Conservation (phyloP, 2,797 vertebrate genomes). For the Podarcis siculus region DNA sequence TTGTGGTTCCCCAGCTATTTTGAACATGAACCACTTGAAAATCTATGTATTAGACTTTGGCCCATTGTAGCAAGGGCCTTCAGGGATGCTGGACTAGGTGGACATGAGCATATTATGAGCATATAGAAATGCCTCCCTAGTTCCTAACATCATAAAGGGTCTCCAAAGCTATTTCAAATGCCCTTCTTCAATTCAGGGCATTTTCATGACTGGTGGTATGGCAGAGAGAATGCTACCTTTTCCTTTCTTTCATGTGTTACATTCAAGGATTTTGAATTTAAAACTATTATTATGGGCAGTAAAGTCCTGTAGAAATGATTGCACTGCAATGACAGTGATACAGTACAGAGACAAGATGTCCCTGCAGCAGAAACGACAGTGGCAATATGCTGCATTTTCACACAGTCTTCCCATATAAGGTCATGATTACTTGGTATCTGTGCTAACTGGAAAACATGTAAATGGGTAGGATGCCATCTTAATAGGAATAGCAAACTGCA, state of each 20-base stretch:
- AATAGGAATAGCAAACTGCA: constrained; percentile 35
- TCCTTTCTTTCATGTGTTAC: not conserved
- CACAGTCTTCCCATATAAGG: fast-evolving
- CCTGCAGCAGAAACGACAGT: not conserved
- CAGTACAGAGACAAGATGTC: fast-evolving
- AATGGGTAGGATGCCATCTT: constrained; percentile 38
- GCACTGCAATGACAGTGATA: fast-evolving
- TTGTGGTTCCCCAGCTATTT: not conserved
- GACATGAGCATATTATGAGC: not conserved
- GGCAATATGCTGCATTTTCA: not conserved
- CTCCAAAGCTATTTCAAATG: not conserved
- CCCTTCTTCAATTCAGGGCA: not conserved
- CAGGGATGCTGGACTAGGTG: not conserved
- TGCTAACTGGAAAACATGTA: not conserved
- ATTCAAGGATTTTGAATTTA: not conserved
- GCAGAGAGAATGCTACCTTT: too few relatives aligned
- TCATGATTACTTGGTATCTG: not conserved
- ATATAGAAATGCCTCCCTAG: not conserved
- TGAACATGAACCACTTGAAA: too few relatives aligned
- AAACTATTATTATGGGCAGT: not conserved
- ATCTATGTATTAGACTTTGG: not conserved
- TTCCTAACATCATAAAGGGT: not conserved
- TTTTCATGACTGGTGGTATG: not conserved
- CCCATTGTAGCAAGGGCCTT: not conserved
- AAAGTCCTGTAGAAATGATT: not conserved